Conservation (phyloP, 2,797 vertebrate species). For the Alcedo quadribrachys region DNA sequence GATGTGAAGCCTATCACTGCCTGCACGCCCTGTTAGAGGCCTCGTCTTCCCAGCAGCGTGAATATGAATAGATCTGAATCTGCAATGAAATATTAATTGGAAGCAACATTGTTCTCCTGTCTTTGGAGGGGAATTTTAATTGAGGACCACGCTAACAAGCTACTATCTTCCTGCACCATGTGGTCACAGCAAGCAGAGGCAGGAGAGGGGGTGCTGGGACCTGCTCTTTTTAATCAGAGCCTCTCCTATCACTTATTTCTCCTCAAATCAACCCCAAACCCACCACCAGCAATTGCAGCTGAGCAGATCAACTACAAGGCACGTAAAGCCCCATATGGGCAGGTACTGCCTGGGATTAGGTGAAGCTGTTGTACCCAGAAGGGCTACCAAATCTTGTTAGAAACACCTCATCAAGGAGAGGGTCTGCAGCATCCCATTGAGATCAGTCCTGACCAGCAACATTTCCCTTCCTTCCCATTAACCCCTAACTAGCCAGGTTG, state of each 20-base stretch:
- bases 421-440: background rate
- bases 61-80: background rate
- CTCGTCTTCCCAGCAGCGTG: background rate
- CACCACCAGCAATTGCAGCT: background rate
- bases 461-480: background rate
- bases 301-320: background rate
- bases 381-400: background rate
- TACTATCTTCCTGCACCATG: background rate
- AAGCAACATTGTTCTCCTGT: background rate
- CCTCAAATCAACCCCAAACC: background rate
- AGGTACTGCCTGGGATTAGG: background rate
- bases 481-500: too few species aligned
- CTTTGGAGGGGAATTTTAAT: constrained; percentile 19
- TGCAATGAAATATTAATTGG: constrained; percentile 34
- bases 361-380: background rate
- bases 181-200: rapidly evolving
- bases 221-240: background rate
- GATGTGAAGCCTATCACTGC: constrained; percentile 15
- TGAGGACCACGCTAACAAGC: background rate
- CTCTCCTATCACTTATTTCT: background rate
- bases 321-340: background rate
- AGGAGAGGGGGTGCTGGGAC: background rate
- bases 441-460: background rate
- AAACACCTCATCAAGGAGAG: background rate
- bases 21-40: background rate